phyloP scores from a whole-genome alignment of 2,797 vertebrate species.

The Glossophaga mutica region DNA sequence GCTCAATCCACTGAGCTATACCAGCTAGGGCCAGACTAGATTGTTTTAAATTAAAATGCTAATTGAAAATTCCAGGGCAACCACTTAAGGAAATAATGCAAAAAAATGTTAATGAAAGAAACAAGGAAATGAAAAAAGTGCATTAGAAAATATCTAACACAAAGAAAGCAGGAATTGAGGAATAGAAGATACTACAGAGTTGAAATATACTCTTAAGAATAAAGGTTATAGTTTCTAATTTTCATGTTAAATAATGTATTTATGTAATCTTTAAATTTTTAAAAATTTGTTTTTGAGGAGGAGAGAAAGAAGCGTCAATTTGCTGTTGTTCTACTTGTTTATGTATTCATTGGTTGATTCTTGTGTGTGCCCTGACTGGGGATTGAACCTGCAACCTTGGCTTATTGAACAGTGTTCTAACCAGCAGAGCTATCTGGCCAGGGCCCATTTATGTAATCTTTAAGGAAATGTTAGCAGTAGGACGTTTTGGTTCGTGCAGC shows the following conservation, averaged over 20 bases:
- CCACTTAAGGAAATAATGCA: not conserved
- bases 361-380: not conserved
- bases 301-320: not conserved
- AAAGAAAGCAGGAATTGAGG: not conserved
- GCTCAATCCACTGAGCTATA: too few relatives aligned
- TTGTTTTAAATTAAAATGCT: constrained; percentile 26
- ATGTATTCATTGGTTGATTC: not conserved
- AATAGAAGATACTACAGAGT: not conserved
- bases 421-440: not conserved
- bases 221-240: not conserved
- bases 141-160: not conserved
- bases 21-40: not conserved
- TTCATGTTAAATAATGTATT: not conserved
- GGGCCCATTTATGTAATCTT: not conserved
- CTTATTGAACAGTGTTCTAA: not conserved
- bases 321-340: not conserved
- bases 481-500: not conserved
- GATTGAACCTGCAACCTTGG: not conserved
- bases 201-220: not conserved
- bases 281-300: not conserved
- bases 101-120: not conserved
- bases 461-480: not conserved
- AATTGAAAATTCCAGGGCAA: not conserved
- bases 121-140: not conserved
- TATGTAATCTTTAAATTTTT: not conserved